These are phyloP conservation scores for Vanessa atalanta DNA, from an alignment of 1,140 invertebrate species.

Conservation along the genomic window DNA sequence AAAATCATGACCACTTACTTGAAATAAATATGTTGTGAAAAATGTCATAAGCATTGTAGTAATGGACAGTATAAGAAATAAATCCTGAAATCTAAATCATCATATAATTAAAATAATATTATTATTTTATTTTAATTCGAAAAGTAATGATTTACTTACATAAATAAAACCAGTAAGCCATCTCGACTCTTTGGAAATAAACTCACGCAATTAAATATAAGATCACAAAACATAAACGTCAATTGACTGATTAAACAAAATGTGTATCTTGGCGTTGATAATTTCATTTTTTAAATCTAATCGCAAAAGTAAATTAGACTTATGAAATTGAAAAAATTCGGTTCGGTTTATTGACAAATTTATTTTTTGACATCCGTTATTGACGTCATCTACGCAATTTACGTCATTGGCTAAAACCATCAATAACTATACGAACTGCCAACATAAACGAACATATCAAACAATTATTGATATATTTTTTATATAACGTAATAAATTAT, in stretches of 20 bases:
- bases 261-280: slow-evolving; percentile 69
- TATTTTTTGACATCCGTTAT: slow-evolving; percentile 12
- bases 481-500: background rate
- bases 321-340: background rate
- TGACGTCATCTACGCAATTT: slow-evolving; percentile 22
- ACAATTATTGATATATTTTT: too few species aligned
- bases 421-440: background rate
- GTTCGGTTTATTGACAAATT: background rate
- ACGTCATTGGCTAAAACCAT: background rate
- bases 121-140: background rate
- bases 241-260: slow-evolving; percentile 68
- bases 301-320: background rate
- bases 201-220: slow-evolving; percentile 72
- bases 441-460: background rate
- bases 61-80: slow-evolving; percentile 84
- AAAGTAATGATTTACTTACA: background rate
- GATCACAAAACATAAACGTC: slow-evolving; percentile 64
- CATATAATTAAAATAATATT: slow-evolving; percentile 14
- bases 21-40: slow-evolving; percentile 88
- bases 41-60: slow-evolving; percentile 84
- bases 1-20: slow-evolving; percentile 77
- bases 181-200: slow-evolving; percentile 71
- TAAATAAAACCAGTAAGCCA: slow-evolving; percentile 54
- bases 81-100: slow-evolving; percentile 83
- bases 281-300: slow-evolving; percentile 53